phyloP scores from a whole-genome alignment of 2,888 invertebrate genomes.

The Drosophila testacea region DNA sequence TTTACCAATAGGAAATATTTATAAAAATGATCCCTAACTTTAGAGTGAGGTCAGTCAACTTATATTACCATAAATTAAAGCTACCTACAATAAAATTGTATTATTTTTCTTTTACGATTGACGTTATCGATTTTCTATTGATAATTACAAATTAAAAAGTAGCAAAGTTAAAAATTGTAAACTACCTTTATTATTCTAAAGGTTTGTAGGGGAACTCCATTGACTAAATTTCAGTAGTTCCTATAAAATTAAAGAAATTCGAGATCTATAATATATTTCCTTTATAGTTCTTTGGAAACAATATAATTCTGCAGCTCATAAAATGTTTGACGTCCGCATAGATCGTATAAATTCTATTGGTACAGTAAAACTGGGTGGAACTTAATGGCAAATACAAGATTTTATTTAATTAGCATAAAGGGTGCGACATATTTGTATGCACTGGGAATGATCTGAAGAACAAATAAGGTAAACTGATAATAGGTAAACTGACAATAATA shows the following conservation, averaged over 20 bases:
- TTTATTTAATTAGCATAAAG: conserved; percentile 15
- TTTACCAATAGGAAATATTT: no score
- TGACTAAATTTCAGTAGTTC: neutral
- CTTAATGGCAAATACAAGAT: neutral
- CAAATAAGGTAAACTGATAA: neutral
- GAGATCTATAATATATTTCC: neutral
- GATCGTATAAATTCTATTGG: neutral
- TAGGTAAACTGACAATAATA: neutral
- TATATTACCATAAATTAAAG: conserved; percentile 1
- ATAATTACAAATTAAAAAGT: conserved; percentile 10
- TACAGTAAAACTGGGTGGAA: conserved; percentile 12
- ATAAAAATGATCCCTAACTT: neutral
- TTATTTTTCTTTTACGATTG: conserved; percentile 2
- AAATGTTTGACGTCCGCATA: conserved; percentile 8
- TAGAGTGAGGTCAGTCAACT: neutral
- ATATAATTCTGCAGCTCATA: neutral
- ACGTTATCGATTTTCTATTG: conserved; percentile 7
- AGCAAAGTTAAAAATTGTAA: neutral
- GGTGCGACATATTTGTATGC: conserved; percentile 37
- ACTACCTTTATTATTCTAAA: conserved; percentile 1
- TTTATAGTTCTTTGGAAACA: conserved; percentile 1
- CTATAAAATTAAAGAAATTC: neutral
- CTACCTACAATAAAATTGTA: conserved; percentile 18
- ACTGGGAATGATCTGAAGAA: neutral
- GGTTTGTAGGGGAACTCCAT: neutral